These are phyloP conservation scores for Campylorhamphus procurvoides DNA, from an alignment of 2,113 vertebrate species.

Conservation along the genomic window DNA sequence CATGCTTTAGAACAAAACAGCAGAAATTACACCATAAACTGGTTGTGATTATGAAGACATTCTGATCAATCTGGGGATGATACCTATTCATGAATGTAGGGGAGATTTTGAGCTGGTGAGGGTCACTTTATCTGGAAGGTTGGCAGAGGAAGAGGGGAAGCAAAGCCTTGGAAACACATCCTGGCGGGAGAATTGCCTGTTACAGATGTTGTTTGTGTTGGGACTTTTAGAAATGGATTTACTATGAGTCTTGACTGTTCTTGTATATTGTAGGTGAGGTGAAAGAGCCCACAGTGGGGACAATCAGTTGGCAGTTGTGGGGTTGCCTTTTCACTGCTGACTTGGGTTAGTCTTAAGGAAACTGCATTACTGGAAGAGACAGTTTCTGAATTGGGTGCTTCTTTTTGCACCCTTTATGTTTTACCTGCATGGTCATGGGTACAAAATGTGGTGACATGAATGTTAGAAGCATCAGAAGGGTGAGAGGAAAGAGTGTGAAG, in stretches of 20 bases:
- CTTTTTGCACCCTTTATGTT: neutral
- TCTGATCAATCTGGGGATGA: neutral
- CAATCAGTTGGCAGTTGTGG: neutral
- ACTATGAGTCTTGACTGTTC: neutral
- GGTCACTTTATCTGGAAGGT: neutral
- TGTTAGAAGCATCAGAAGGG: neutral
- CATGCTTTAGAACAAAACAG: neutral
- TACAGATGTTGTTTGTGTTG: neutral
- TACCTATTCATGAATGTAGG: rapidly evolving
- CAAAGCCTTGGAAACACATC: neutral
- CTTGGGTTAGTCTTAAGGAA: neutral
- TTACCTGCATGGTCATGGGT: neutral
- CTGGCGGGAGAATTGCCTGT: neutral
- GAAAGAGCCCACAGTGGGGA: neutral
- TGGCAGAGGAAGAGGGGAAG: neutral
- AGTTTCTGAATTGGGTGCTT: neutral
- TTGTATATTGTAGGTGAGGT: neutral
- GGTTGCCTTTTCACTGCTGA: neutral
- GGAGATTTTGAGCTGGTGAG: neutral
- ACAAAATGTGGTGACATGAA: neutral
- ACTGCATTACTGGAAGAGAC: neutral
- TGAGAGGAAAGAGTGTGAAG: neutral
- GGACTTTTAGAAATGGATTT: neutral
- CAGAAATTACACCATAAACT: neutral
- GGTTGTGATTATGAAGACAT: neutral